phyloP scores from a whole-genome alignment of 2,113 vertebrate species.

The Prinia subflava region DNA sequence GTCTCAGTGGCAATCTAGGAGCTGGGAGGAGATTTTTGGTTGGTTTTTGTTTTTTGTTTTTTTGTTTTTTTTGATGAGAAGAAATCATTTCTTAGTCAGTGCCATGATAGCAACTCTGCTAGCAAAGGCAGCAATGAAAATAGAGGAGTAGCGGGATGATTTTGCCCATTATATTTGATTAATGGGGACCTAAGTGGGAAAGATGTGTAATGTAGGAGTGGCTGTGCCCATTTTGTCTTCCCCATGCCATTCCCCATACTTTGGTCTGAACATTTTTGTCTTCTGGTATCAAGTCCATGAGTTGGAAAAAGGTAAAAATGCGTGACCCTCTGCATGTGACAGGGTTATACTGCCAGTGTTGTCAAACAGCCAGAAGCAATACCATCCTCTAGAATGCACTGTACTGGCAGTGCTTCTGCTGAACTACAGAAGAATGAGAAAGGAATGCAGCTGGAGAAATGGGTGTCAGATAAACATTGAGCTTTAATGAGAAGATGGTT shows the following conservation, averaged over 20 bases:
- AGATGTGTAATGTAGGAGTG: neutral
- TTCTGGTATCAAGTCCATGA: neutral
- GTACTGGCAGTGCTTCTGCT: neutral
- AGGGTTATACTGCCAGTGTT: neutral
- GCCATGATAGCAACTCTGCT: neutral
- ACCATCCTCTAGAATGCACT: neutral
- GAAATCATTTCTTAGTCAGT: neutral
- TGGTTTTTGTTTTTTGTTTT: no score
- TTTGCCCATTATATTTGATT: neutral
- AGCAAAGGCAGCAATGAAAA: neutral
- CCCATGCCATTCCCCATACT: neutral
- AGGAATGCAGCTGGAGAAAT: neutral
- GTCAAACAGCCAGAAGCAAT: neutral
- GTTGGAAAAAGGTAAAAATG: neutral
- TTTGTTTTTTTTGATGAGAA: neutral
- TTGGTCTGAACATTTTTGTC: neutral
- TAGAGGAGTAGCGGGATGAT: neutral
- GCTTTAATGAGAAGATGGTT: neutral
- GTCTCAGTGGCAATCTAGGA: rapidly evolving
- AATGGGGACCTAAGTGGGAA: neutral
- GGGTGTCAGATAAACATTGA: neutral
- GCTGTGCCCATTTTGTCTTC: neutral
- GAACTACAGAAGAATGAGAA: neutral
- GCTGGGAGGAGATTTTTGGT: rapidly evolving
- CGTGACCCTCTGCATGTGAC: neutral